phyloP scores from a whole-genome alignment of 2,113 vertebrate species.

The Malurus cyaneus region DNA sequence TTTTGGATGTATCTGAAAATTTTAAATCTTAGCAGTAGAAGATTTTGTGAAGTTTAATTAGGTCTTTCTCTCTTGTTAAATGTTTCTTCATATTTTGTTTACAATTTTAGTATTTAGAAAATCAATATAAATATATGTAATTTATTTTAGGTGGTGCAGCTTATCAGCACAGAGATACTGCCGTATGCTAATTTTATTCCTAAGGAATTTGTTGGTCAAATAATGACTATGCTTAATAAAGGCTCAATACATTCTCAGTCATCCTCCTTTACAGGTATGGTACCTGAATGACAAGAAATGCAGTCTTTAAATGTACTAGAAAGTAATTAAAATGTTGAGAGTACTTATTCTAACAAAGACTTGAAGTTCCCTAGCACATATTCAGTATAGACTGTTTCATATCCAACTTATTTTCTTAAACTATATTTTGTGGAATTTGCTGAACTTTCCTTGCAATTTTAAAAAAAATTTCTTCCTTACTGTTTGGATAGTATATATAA shows the following conservation, averaged over 20 bases:
- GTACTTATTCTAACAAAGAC: background rate
- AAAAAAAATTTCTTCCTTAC: background rate
- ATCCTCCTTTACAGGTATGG: slow-evolving; percentile 94
- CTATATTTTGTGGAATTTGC: background rate
- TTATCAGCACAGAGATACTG: slow-evolving; percentile 97
- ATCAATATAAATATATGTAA: background rate
- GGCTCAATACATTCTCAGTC: slow-evolving; percentile 99
- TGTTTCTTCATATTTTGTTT: background rate
- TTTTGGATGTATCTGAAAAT: background rate
- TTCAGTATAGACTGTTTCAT: background rate
- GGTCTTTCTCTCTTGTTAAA: background rate
- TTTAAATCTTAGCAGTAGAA: background rate
- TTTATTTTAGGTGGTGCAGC: slow-evolving; percentile 90
- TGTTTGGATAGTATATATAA: background rate
- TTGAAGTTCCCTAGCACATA: background rate
- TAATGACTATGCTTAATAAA: slow-evolving; percentile 99
- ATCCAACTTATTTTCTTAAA: background rate
- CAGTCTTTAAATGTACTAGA: background rate
- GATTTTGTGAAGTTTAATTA: background rate
- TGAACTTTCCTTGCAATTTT: background rate
- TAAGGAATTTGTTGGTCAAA: slow-evolving; percentile 97
- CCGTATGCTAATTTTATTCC: slow-evolving; percentile 99
- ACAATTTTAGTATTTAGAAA: background rate
- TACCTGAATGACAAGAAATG: background rate
- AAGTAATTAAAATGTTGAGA: background rate